Conservation (phyloP, 92 coral and sea anemone species). For the Pocillopora grandis region DNA sequence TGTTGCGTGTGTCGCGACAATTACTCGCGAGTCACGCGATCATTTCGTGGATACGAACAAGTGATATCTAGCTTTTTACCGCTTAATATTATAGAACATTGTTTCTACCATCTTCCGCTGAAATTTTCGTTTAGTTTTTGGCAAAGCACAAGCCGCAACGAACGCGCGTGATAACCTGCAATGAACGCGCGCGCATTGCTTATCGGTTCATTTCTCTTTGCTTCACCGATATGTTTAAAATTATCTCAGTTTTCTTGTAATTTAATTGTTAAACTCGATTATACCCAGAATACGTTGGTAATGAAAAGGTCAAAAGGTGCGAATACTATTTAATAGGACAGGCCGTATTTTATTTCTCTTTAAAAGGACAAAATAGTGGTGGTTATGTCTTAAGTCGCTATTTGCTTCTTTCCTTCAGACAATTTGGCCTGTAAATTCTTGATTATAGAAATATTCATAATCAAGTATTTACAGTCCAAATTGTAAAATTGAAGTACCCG, state of each 20-base stretch:
- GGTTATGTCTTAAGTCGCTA: too few species aligned
- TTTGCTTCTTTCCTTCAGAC: too few species aligned
- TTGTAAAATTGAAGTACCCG: too few species aligned
- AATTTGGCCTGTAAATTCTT: too few species aligned
- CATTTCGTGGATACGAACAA: slow-evolving; percentile 8
- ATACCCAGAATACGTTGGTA: background rate
- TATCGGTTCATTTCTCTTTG: background rate
- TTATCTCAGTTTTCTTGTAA: background rate
- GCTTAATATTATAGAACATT: background rate
- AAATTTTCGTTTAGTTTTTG: background rate
- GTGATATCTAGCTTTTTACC: background rate
- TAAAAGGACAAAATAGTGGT: background rate
- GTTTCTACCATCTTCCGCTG: background rate
- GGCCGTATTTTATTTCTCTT: background rate
- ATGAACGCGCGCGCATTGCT: background rate
- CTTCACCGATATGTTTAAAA: background rate
- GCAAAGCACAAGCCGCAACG: background rate
- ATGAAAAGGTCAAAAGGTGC: background rate
- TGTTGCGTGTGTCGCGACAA: slow-evolving; percentile 36
- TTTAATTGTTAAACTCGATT: background rate
- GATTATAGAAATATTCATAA: too few species aligned
- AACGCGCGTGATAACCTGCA: background rate
- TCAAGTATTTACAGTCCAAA: too few species aligned
- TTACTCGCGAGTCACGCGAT: slow-evolving; percentile 37
- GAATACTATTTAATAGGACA: background rate